Conservation (phyloP, 2,888 invertebrate genomes). For the Balanococcus diminutus region DNA sequence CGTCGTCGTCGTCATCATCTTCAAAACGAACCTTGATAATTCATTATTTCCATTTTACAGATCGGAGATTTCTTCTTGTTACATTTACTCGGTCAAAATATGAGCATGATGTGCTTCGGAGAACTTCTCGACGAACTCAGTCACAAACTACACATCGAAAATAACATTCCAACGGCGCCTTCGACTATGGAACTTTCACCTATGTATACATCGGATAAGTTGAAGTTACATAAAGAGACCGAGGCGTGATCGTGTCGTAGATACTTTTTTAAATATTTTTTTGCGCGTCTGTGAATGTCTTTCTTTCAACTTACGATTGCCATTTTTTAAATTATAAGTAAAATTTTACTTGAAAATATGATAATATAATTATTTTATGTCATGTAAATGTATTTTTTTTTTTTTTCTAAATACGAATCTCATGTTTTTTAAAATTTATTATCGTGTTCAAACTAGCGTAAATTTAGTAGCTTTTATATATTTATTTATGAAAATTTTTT, state of each 20-base stretch:
- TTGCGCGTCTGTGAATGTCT: background rate
- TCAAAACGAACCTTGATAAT: background rate
- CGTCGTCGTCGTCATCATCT: background rate
- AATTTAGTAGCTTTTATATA: background rate
- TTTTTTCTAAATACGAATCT: slow-evolving; percentile 2
- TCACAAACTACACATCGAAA: slow-evolving; percentile 68
- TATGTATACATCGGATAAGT: slow-evolving; percentile 70
- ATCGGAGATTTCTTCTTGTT: slow-evolving; percentile 86
- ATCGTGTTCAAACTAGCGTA: background rate
- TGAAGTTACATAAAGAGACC: slow-evolving; percentile 76
- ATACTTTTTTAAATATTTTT: background rate
- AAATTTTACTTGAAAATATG: slow-evolving; percentile 16
- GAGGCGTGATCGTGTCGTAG: slow-evolving; percentile 70
- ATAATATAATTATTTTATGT: slow-evolving; percentile 29
- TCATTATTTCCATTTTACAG: slow-evolving; percentile 62
- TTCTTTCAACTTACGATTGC: slow-evolving; percentile 30
- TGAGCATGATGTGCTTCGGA: slow-evolving; percentile 79
- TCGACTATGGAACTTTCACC: slow-evolving; percentile 86
- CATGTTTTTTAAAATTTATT: background rate
- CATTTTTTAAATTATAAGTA: slow-evolving; percentile 39
- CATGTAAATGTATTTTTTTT: background rate
- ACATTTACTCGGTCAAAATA: slow-evolving; percentile 84
- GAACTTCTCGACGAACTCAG: slow-evolving; percentile 82
- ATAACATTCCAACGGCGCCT: slow-evolving; percentile 79
- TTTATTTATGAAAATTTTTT: background rate